Base-by-base conservation (phyloP, 2,797 vertebrate species). In the Acipenser ruthenus region DNA sequence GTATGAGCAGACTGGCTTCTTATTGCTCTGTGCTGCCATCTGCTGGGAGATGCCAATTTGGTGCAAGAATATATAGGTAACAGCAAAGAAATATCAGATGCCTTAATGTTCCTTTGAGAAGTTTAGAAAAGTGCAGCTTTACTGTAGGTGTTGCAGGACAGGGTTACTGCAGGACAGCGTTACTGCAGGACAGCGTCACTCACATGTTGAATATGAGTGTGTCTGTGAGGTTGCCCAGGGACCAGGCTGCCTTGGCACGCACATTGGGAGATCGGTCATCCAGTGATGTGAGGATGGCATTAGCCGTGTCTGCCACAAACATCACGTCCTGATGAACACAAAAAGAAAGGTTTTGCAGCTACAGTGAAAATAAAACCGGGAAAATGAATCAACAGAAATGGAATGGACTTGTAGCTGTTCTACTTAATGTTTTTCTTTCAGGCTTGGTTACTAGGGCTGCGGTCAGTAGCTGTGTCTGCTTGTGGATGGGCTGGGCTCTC, bases 301-400 rank as follows among this genome's bases (percentile, higher is more conserved):
- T 98, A 1, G 96, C 96, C 1, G 95, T 93, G 77, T 99, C 97
- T 1, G 95, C 93, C 69, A 99, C 92, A 72, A 99, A 99, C 92
- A 98, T 93, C 75, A 98, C 93, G 67, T 99, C 97, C 97, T 99
- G 71, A 5, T 68, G 66, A 75, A 55, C 75, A 59, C 23, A 37
- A 37, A 37, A 37, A 37, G 23, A 50, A 15, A 18, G 15, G 15
- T 18, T 18, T 18, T 18, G 15, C 15, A 18, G 18, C 48, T 70
- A 72, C 11, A 37, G 2, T 67, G 60, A 64, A 13, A 58, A 61
- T 55, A 56, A 11, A 51, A 12, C 15, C 65, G 8, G 1, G 66
- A 37, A 58, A 58, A 11, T 58, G 11, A 58, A 8, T 58, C 15
- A 6, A 58, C 10, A 58, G 55, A 11, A 55, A 10, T 4, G n/a